These are phyloP conservation scores for Ypsolopha sequella DNA, from an alignment of 2,888 invertebrate genomes.

Conservation along the genomic window DNA sequence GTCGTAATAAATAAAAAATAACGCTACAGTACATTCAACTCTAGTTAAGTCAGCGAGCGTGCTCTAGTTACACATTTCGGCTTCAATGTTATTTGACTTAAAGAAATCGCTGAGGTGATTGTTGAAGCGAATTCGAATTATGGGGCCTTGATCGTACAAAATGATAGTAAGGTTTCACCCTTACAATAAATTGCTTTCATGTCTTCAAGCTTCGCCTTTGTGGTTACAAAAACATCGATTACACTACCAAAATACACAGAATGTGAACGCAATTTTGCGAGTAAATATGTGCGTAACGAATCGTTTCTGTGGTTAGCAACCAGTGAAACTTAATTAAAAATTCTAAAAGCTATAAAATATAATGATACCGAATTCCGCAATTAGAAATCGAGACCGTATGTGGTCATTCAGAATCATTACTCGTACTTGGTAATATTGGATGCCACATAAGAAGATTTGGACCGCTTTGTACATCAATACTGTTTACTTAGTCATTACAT, in stretches of 20 bases:
- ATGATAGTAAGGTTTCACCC: conserved; percentile 6
- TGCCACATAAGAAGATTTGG: too few relatives aligned
- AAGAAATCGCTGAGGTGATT: conserved; percentile 33
- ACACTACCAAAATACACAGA: too few relatives aligned
- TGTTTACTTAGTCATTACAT: conserved; percentile 23
- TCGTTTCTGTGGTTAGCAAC: too few relatives aligned
- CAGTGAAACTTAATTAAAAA: too few relatives aligned
- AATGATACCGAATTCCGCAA: too few relatives aligned
- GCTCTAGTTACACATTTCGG: conserved; percentile 17
- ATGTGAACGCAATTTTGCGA: too few relatives aligned
- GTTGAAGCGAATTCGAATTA: conserved; percentile 18
- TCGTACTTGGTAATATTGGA: too few relatives aligned
- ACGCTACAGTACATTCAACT: not conserved
- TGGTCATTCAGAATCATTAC: not conserved
- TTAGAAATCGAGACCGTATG: too few relatives aligned
- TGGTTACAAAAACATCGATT: too few relatives aligned
- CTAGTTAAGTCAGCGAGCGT: not conserved
- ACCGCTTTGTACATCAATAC: conserved; percentile 8
- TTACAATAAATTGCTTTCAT: not conserved
- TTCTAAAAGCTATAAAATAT: too few relatives aligned
- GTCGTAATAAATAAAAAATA: not conserved
- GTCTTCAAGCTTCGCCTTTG: too few relatives aligned
- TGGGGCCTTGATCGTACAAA: conserved; percentile 21
- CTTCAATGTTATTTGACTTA: conserved; percentile 33
- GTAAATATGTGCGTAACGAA: too few relatives aligned